A percentile compares a stretch with the other conserved stretches of the same genome.
Conservation (phyloP, 2,113 vertebrate genomes). For the Dromiciops gliroides region DNA sequence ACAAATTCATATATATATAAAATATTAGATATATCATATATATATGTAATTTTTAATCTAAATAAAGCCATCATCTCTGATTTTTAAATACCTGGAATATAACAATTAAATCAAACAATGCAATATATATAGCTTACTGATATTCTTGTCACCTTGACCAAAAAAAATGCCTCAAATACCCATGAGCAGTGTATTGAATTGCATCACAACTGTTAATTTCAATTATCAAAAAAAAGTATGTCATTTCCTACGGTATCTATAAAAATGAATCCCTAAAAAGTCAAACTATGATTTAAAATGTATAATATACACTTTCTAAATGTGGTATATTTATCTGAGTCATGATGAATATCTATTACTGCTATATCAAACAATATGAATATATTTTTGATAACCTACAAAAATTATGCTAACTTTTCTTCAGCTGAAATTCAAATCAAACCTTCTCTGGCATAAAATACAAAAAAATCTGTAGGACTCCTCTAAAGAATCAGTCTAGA, state of each 20-base stretch:
- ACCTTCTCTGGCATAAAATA: background rate
- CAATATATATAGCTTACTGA: background rate
- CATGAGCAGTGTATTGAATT: background rate
- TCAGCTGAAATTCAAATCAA: background rate
- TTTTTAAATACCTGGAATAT: background rate
- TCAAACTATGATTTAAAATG: background rate
- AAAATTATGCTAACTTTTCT: background rate
- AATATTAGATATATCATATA: no score
- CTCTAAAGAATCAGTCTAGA: background rate
- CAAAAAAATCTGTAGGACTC: background rate
- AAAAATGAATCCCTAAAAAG: background rate
- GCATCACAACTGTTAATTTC: background rate
- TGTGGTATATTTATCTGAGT: background rate
- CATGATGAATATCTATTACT: background rate
- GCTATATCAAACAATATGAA: background rate
- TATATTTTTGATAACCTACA: background rate
- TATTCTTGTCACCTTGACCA: background rate
- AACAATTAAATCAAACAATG: background rate
- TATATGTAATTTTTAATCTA: background rate
- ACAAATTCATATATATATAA: background rate
- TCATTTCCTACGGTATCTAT: background rate
- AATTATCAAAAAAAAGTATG: background rate
- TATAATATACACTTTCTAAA: background rate
- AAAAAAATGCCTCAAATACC: background rate
- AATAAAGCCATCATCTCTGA: background rate